Evolutionary conservation across 2,797 vertebrate genomes (phyloP), one percentile per base, ranked within the genome.

Genomic region (Oreochromis mossambicus): DNA sequence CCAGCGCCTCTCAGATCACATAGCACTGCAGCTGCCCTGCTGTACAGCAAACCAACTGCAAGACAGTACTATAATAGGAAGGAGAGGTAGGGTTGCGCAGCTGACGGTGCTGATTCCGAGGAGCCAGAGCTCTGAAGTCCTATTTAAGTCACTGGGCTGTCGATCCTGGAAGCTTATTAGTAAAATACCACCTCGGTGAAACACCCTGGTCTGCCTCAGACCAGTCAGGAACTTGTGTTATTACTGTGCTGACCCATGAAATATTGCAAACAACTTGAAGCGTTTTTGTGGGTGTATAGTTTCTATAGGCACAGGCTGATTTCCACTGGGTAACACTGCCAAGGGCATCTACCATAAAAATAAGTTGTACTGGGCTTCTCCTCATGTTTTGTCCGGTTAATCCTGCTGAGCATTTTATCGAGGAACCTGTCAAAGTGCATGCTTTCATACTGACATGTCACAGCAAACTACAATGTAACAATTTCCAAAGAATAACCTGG

Each of bases 61-160:
- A 77, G 91, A 91, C 70, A 75, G 70, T 75, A 95, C 97, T 98
- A 98, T 97, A 97, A 97, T 97, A 97, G 97, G 97, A 95, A 94
- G 87, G 88, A 93, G 96, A 94, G 95, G 95, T 93, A 92, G 91
- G 87, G 94, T 95, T 95, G 96, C 95, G 95, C 96, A 96, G 97
- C 97, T 96, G 97, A 97, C 97, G 80, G 56, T 93, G 96, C 96
- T 96, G 91, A 96, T 97, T 96, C 95, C 26, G 83, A 88, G 86
- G 93, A 93, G 94, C 92, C 79, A 52, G 88, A 85, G 83, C 89
- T 84, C 87, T 88, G 91, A 95, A 95, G 91, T 87, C 90, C 95
- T 93, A 94, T 96, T 97, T 95, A 93, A 94, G 94, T 95, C 90
- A 83, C 90, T 83, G 86, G 78, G 78, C 78, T 54, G 84, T 91